Base-by-base conservation (phyloP, 2,113 vertebrate genomes). In the Gorilla gorilla region DNA sequence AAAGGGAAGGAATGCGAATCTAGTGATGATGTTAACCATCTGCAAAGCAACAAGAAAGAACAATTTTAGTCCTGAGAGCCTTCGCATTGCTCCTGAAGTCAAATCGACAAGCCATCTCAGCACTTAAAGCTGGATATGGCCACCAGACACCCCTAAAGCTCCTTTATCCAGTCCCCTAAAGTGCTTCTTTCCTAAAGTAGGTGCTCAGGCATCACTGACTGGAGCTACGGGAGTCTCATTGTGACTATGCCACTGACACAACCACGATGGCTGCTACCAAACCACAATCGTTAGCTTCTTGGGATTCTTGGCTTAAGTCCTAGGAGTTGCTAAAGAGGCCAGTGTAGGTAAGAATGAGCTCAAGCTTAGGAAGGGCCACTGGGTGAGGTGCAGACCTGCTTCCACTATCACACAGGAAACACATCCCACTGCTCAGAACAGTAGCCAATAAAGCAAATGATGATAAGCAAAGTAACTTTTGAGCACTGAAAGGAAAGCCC, bases 151-250 rank as follows among this genome's bases (percentile, higher is more conserved):
- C 43, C 68, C 45, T 8, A 20, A 40, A 43, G 13, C 40, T 9
- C 81, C 92, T 89, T 79, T 43, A 25, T 4, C 7, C 43, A 8
- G 9, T 55, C 5, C 23, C 30, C 68, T 6, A 50, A 66, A 88
- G 30, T 50, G 27, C 16, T 48, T 23, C 30, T 20, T 79, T 94
- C 83, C 13, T 45, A 57, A 72, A n/a, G 22, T 12, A 64, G 14
- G 9, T 59, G 22, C 40, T 72, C 30, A 45, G 59, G 57, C 55
- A 81, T 68, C n/a, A 30, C n/a, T 59, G n/a, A 23, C 70, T 9
- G 68, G 57, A 90, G 12, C 22, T 13, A 27, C 0, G 0, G 43
- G 14, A 40, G 4, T 14, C 70, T 73, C 6, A 0, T n/a, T 57
- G n/a, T 50, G 25, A 3, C 12, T 43, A 9, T 50, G n/a, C 20